Conservation (phyloP, 2,113 vertebrate genomes). For the Madoqua kirkii region DNA sequence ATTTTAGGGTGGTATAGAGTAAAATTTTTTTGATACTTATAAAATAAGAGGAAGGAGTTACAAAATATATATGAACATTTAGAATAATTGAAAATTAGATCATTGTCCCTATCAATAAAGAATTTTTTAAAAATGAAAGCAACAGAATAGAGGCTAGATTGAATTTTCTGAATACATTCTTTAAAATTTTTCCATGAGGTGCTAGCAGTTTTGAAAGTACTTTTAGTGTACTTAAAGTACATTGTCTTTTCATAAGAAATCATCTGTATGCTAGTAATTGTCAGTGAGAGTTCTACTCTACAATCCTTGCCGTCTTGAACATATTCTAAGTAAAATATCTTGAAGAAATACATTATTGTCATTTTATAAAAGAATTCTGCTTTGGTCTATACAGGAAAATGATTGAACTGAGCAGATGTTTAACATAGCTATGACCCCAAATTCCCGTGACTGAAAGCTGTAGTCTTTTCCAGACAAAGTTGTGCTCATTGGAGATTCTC, state of each 20-base stretch:
- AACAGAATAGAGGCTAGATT: slow-evolving; percentile 13
- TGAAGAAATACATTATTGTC: slow-evolving; percentile 43
- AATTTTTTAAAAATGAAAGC: not conserved
- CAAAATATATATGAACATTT: not conserved
- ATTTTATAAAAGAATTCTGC: slow-evolving; percentile 18
- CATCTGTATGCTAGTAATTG: not conserved
- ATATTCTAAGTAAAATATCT: slow-evolving; percentile 27
- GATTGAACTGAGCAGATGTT: slow-evolving; percentile 3
- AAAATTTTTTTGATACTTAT: not conserved
- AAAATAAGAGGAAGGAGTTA: not conserved
- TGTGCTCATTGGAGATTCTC: not conserved
- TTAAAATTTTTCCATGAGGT: slow-evolving; percentile 18
- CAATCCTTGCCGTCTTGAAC: not conserved
- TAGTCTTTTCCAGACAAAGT: not conserved
- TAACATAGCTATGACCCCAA: not conserved
- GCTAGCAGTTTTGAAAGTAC: slow-evolving; percentile 10
- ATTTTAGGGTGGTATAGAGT: not conserved
- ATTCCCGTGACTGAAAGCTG: not conserved
- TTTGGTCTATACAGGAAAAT: not conserved
- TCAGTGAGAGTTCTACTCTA: not conserved
- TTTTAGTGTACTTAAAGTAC: slow-evolving; percentile 25
- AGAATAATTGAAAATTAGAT: slow-evolving; percentile 34
- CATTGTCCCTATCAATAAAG: slow-evolving; percentile 35
- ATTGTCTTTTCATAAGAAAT: slow-evolving; percentile 49
- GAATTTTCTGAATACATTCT: slow-evolving; percentile 16